These are phyloP conservation scores for Cremastinae sp. DNA, from an alignment of 2,888 invertebrate species.

Conservation along the genomic window DNA sequence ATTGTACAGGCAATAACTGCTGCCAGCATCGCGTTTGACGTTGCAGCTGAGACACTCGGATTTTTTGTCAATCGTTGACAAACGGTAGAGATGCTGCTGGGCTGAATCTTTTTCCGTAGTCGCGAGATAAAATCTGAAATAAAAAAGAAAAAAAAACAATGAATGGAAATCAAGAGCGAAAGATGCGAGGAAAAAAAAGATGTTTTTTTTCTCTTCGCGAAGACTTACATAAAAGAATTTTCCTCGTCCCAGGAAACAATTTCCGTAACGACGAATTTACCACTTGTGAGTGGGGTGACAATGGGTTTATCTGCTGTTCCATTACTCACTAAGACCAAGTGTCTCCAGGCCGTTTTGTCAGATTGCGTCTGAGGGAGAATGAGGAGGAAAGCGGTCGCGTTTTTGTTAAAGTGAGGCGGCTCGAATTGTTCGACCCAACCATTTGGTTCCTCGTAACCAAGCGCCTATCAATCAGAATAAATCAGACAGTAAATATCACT, in stretches of 20 bases:
- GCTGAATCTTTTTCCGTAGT: conserved; percentile 88
- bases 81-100: conserved; percentile 90
- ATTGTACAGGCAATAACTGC: conserved; percentile 85
- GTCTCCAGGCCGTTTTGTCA: conserved; percentile 83
- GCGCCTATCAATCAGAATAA: conserved; percentile 64
- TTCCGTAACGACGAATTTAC: conserved; percentile 87
- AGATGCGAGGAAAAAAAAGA: not conserved
- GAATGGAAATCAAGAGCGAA: not conserved
- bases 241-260: conserved; percentile 87
- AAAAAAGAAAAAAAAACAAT: conserved; percentile 3
- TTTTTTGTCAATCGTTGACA: conserved; percentile 82
- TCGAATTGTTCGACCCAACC: conserved; percentile 92
- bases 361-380: conserved; percentile 87
- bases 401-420: conserved; percentile 85
- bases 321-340: conserved; percentile 83
- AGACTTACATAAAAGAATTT: conserved; percentile 85
- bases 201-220: not conserved
- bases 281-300: conserved; percentile 82
- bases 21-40: conserved; percentile 81
- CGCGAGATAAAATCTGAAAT: conserved; percentile 90
- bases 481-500: not conserved
- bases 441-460: conserved; percentile 78
- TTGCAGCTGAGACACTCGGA: conserved; percentile 90
- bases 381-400: conserved; percentile 87
- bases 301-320: conserved; percentile 73